phyloP scores from a whole-genome alignment of 2,888 invertebrate genomes.

The Criorhina ranunculi region DNA sequence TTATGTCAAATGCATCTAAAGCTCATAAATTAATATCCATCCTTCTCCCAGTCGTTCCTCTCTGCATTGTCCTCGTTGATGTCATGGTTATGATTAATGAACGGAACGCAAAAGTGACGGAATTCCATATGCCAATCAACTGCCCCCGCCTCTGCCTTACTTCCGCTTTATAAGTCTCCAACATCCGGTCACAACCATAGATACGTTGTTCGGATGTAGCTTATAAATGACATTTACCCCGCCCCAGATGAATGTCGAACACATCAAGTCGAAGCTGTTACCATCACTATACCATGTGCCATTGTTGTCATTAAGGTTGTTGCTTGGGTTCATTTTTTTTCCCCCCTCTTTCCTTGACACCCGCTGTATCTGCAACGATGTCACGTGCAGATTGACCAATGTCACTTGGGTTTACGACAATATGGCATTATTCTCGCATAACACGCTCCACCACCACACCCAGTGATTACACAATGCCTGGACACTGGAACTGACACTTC shows the following conservation, averaged over 20 bases:
- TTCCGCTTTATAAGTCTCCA: neutral
- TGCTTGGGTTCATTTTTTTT: constrained; percentile 16
- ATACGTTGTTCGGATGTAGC: constrained; percentile 11
- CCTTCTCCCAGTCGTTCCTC: constrained; percentile 18
- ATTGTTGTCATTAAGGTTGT: constrained; percentile 47
- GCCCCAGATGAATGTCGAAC: constrained; percentile 41
- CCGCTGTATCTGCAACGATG: constrained; percentile 25
- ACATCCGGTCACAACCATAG: neutral
- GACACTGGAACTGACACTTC: neutral
- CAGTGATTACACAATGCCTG: constrained; percentile 12
- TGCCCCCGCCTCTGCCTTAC: neutral
- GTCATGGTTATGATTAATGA: constrained; percentile 69
- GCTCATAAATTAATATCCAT: constrained; percentile 65
- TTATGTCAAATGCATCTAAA: constrained; percentile 52
- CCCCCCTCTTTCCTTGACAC: neutral
- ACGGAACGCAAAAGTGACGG: constrained; percentile 44
- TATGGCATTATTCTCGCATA: constrained; percentile 39
- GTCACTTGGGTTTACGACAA: constrained; percentile 43
- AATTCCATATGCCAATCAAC: constrained; percentile 1
- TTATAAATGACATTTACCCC: constrained; percentile 39
- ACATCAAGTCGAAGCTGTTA: constrained; percentile 33
- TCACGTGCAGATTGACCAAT: constrained; percentile 70
- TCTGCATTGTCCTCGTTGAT: constrained; percentile 33
- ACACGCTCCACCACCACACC: constrained; percentile 45
- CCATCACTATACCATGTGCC: constrained; percentile 28